Evolutionary conservation across 2,888 invertebrate genomes (phyloP).

Genomic region (Cerastis rubricosa): DNA sequence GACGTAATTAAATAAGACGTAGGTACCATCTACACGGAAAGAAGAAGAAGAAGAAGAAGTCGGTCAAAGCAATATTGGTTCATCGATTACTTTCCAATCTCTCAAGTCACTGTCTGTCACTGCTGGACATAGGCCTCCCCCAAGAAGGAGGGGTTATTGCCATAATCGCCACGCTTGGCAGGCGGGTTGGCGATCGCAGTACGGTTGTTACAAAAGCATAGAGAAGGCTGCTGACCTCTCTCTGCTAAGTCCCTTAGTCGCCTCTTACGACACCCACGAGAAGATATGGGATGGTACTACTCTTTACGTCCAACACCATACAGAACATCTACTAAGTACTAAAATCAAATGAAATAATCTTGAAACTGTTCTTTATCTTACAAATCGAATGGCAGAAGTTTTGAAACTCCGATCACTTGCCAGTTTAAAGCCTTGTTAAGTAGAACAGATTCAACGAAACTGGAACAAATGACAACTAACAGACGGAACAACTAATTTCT

Average conservation of each 20-base stretch:
- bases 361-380: constrained; percentile 3
- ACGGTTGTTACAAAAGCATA: too few species aligned
- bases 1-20: background rate
- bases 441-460: constrained; percentile 44
- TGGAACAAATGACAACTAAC: constrained; percentile 35
- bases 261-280: too few species aligned
- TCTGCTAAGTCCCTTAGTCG: too few species aligned
- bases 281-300: too few species aligned
- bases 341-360: background rate
- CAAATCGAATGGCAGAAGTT: constrained; percentile 15
- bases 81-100: background rate
- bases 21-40: background rate
- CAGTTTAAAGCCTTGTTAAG: constrained; percentile 18
- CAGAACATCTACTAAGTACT: background rate
- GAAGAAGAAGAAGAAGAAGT: too few species aligned
- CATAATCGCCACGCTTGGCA: too few species aligned
- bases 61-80: background rate
- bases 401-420: constrained; percentile 20
- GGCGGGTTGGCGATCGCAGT: too few species aligned
- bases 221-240: too few species aligned
- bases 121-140: too few species aligned
- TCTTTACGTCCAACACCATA: too few species aligned
- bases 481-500: constrained; percentile 39
- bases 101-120: too few species aligned
- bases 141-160: too few species aligned